Evolutionary conservation across 2,888 invertebrate species (phyloP).

Genomic region (Cryptophagus acutangulus): DNA sequence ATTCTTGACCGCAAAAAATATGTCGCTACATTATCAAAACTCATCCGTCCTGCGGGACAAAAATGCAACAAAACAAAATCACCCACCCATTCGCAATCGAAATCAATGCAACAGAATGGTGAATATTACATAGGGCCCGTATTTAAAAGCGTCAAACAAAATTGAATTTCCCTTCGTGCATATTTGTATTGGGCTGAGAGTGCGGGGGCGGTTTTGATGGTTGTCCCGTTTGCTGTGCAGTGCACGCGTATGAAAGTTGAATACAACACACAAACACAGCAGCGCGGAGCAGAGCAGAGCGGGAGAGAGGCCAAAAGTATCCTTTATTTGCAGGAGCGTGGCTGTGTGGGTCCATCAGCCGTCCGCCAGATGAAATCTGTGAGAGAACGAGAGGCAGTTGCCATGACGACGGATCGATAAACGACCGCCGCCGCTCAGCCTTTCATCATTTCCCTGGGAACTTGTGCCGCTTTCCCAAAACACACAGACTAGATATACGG

Average conservation of each 20-base stretch:
- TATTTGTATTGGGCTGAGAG: no score
- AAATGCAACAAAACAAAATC: no score
- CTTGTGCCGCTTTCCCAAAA: conserved; percentile 31
- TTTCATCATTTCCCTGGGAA: conserved; percentile 36
- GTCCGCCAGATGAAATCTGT: conserved; percentile 22
- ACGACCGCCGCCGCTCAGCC: conserved; percentile 23
- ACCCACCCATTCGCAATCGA: no score
- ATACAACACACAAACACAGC: conserved; percentile 21
- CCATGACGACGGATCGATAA: conserved; percentile 39
- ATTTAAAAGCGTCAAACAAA: background rate
- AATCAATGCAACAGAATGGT: background rate
- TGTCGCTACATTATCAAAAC: no score
- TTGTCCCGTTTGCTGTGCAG: no score
- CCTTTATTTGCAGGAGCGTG: conserved; percentile 26
- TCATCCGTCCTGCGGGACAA: no score
- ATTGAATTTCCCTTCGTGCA: conserved; percentile 1
- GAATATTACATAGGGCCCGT: conserved; percentile 1
- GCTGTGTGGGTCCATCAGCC: conserved; percentile 20
- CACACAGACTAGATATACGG: no score
- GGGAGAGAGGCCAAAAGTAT: conserved; percentile 23
- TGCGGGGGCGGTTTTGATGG: no score
- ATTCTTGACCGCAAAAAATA: no score
- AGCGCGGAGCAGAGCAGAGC: conserved; percentile 7
- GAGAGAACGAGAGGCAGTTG: conserved; percentile 28
- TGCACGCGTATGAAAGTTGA: conserved; percentile 21